Base-by-base conservation (phyloP, 2,888 invertebrate species). In the Pammene aurita region DNA sequence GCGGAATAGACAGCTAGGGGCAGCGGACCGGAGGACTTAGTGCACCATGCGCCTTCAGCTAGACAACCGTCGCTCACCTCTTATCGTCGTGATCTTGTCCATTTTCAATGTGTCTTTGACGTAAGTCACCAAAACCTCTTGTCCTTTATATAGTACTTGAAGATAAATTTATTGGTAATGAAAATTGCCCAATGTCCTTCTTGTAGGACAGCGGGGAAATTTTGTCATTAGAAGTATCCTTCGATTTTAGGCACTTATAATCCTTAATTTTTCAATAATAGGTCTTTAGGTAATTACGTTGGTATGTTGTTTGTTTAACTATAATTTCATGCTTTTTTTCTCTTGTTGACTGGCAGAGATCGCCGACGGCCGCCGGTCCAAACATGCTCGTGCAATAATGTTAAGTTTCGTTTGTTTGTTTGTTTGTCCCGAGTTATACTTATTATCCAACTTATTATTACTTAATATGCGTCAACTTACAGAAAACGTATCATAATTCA, bases 381-480 rank as follows among this genome's bases (percentile, higher is more conserved):
- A 18, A 38, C 18, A 4, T 35, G 60, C 58, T 60, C 61, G 61
- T 61, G 61, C 61, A 61, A 61, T 61, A 61, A 61, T 61, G 61
- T 61, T 61, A 61, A 50, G 61, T 61, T 61, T 50, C 46, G 48
- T 60, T 60, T 48, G 48, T 60, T 46, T 57, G 56, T 56, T 56
- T 58, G 58, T 50, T 61, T 61, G 61, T 61, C 61, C 50, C 48
- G 61, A 61, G 50, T 61, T 61, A 61, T 50, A n/a, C n/a, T n/a
- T n/a, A n/a, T n/a, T n/a, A 35, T 38, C 50, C 48, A 18, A 61
- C 48, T 38, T 61, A 18, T 58, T 58, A 44, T 16, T 48, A 46
- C 0, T 14, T 34, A 34, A 44, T 48, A 48, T 16, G 48, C 13
- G 14, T 61, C 50, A 48, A 48, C 35, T 48, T 35, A 35, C 26